These are phyloP conservation scores for Autographa gamma DNA, from an alignment of 2,888 invertebrate species.

Conservation along the genomic window DNA sequence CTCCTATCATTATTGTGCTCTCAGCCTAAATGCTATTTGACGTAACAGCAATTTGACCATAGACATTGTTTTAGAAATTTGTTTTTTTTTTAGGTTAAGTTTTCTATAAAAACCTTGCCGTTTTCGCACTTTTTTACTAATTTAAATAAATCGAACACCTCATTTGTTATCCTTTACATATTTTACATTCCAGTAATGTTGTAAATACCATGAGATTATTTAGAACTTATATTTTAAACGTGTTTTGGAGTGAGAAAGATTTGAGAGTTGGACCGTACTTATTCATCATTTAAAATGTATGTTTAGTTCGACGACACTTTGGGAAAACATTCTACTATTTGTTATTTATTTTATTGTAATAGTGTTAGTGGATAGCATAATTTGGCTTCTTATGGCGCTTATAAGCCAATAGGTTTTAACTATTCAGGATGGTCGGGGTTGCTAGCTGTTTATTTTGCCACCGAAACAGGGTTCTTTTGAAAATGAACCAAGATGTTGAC, in stretches of 20 bases:
- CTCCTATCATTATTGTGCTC: background rate
- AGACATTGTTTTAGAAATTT: slow-evolving; percentile 10
- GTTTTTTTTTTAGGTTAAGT: slow-evolving; percentile 17
- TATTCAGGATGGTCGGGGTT: slow-evolving; percentile 48
- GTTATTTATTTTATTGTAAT: slow-evolving; percentile 60
- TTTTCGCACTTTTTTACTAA: slow-evolving; percentile 24
- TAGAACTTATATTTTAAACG: slow-evolving; percentile 34
- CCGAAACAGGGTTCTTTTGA: slow-evolving; percentile 16
- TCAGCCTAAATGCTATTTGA: background rate
- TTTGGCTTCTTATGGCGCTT: slow-evolving; percentile 50
- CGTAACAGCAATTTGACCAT: slow-evolving; percentile 1
- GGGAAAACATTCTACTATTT: slow-evolving; percentile 40
- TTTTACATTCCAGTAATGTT: slow-evolving; percentile 57
- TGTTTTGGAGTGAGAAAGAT: slow-evolving; percentile 49
- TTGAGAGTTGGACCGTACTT: slow-evolving; percentile 66
- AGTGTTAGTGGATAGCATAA: slow-evolving; percentile 54
- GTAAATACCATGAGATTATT: slow-evolving; percentile 45
- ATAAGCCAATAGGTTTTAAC: slow-evolving; percentile 45
- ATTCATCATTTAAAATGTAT: slow-evolving; percentile 47
- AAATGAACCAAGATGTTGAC: slow-evolving; percentile 7
- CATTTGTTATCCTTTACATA: slow-evolving; percentile 44
- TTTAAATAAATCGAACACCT: background rate
- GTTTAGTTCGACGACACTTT: slow-evolving; percentile 47
- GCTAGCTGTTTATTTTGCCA: slow-evolving; percentile 34
- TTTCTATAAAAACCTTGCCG: slow-evolving; percentile 33